A percentile compares a stretch with the other conserved stretches of the same genome.
Evolutionary conservation across 2,113 vertebrate genomes (phyloP).

Genomic region (Girardinichthys multiradiatus): DNA sequence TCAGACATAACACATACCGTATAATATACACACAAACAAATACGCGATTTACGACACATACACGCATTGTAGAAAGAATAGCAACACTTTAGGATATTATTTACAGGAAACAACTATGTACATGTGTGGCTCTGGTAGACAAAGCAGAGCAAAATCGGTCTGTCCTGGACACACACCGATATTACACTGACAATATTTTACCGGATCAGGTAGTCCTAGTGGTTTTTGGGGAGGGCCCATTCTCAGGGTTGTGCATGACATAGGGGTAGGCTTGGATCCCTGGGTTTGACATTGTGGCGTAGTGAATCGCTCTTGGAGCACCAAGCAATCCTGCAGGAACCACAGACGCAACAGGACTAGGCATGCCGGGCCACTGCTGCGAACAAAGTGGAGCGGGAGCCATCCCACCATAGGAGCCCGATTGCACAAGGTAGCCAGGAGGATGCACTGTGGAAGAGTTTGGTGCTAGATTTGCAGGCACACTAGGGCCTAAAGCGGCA

Average conservation of each 20-base stretch:
- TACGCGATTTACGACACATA: slow-evolving; percentile 53
- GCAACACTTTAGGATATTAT: slow-evolving; percentile 64
- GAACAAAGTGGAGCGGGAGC: slow-evolving; percentile 78
- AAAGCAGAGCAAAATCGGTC: slow-evolving; percentile 19
- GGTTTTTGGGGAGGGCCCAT: slow-evolving; percentile 70
- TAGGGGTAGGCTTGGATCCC: slow-evolving; percentile 77
- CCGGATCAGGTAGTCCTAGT: slow-evolving; percentile 78
- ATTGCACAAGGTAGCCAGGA: slow-evolving; percentile 74
- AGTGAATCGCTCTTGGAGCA: slow-evolving; percentile 55
- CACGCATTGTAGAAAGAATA: slow-evolving; percentile 54
- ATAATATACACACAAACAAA: slow-evolving; percentile 18
- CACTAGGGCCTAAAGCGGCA: slow-evolving; percentile 62
- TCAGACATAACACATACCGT: slow-evolving; percentile 40
- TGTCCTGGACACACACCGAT: slow-evolving; percentile 13
- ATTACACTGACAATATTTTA: too few relatives aligned
- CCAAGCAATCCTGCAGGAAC: slow-evolving; percentile 68
- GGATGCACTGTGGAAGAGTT: slow-evolving; percentile 67
- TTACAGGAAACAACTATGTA: slow-evolving; percentile 65
- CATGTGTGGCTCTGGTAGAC: slow-evolving; percentile 47
- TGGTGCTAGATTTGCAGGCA: slow-evolving; percentile 49
- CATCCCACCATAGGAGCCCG: slow-evolving; percentile 77
- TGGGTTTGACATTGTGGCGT: slow-evolving; percentile 66
- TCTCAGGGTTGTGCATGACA: slow-evolving; percentile 73
- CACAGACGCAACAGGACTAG: slow-evolving; percentile 58
- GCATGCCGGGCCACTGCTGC: slow-evolving; percentile 79